Evolutionary conservation across 23 tunicate species (phyloP), one percentile per base, ranked within the genome.

Genomic region (Trididemnum miniatum): DNA sequence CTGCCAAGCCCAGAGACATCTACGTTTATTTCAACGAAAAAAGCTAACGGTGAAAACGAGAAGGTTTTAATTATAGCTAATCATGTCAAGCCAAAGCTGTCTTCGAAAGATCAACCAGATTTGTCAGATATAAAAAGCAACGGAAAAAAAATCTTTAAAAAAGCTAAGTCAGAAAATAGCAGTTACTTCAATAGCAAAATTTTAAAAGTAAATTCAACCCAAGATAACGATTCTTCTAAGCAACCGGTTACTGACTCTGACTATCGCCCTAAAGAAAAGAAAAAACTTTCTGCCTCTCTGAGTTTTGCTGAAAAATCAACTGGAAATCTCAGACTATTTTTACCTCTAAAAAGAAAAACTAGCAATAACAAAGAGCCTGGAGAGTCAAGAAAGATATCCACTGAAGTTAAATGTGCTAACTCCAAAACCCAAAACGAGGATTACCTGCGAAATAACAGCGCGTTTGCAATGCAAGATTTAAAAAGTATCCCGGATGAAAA

Each of bases 111-210:
- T 7, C 9, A 15, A 44, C 9, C 9, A 44, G 54, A 44, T 44
- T 7, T 15, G 12, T 44, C 54, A 44, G 9, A 9, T 7, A 7
- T 44, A 9, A 44, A 15, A 9, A 44, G 15, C 12, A n/a, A 12
- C 26, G 29, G 29, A n/a, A 20, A 12, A n/a, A 62, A 62, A 62
- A 31, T 67, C 7, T 67, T 67, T 33, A 67, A 67, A 38, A 67
- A 32, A 67, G 15, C 75, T 4, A 67, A 67, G 22, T 67, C 75
- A 67, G 75, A 67, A 67, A 67, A 31, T 31, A 67, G 75, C 38
- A 7, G 32, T 4, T 67, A 31, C 75, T 67, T 67, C 29, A 44
- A 44, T 15, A 15, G 15, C 9, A 44, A 44, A 44, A n/a, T n/a
- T n/a, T 44, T 44, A 15, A 9, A 44, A 7, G 15, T 9, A 7